Percentiles rank a stretch among this genome's conserved stretches.
Conservation (phyloP, 1,140 invertebrate species). For the Anoplolepis gracilipes region DNA sequence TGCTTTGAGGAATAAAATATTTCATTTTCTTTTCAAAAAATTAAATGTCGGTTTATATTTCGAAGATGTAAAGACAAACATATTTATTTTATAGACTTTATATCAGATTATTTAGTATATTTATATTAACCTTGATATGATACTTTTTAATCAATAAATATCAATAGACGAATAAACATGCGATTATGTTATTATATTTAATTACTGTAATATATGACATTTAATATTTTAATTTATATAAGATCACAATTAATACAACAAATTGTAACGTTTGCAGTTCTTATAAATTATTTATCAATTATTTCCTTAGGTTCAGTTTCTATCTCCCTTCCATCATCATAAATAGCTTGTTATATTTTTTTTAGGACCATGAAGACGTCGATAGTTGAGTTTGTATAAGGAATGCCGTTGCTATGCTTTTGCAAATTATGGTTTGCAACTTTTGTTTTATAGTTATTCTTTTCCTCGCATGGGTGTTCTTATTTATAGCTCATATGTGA, state of each 20-base stretch:
- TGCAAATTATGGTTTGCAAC: constrained; percentile 57
- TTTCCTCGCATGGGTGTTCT: constrained; percentile 10
- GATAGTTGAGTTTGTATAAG: constrained; percentile 39
- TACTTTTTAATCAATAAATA: neutral
- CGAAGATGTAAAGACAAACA: neutral
- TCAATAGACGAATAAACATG: neutral
- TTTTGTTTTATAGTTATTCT: constrained; percentile 37
- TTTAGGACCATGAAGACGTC: constrained; percentile 40
- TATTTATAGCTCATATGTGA: constrained; percentile 34
- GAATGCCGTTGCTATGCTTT: constrained; percentile 60
- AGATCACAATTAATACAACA: constrained; percentile 12
- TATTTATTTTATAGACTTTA: neutral
- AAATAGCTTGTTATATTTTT: constrained; percentile 65
- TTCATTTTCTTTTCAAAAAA: neutral
- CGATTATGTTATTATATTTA: neutral
- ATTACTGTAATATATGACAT: neutral
- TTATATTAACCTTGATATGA: neutral
- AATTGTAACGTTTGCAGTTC: constrained; percentile 20
- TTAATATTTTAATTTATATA: neutral
- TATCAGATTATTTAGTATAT: neutral
- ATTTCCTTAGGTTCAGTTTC: constrained; percentile 21
- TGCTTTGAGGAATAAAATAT: neutral
- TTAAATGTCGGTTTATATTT: neutral
- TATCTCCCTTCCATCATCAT: constrained; percentile 11
- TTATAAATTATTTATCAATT: constrained; percentile 33